phyloP scores from a whole-genome alignment of 2,113 vertebrate species.

The Oryzias melastigma region DNA sequence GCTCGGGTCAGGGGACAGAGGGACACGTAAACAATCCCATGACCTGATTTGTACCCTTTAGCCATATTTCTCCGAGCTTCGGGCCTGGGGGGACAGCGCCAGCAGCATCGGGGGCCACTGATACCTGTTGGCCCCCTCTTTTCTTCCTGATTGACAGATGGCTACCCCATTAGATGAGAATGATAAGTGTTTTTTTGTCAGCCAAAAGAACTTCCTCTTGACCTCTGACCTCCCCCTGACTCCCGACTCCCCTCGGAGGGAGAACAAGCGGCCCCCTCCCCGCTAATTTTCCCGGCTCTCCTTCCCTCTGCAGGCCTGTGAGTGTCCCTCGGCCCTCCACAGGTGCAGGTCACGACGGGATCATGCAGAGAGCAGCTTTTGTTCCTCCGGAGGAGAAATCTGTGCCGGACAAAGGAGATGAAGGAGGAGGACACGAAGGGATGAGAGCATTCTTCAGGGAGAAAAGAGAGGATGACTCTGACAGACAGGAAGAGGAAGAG shows the following conservation, averaged over 20 bases:
- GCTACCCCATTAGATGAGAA: conserved; percentile 91
- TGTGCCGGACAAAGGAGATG: neutral
- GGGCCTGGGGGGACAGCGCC: conserved; percentile 40
- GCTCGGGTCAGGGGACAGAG: conserved; percentile 18
- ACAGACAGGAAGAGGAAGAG: neutral
- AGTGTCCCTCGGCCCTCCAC: conserved; percentile 25
- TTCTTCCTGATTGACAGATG: conserved; percentile 88
- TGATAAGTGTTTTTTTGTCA: conserved; percentile 89
- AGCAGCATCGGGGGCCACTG: conserved; percentile 5
- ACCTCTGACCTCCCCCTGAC: conserved; percentile 87
- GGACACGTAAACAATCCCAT: conserved; percentile 61
- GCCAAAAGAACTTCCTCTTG: conserved; percentile 94
- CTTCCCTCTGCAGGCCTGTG: conserved; percentile 11
- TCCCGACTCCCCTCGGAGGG: conserved; percentile 86
- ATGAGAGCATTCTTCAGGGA: conserved; percentile 10
- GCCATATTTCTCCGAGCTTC: conserved; percentile 21
- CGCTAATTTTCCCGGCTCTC: conserved; percentile 1
- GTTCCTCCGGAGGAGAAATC: conserved; percentile 33
- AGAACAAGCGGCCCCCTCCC: conserved; percentile 72
- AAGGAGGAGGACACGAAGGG: conserved; percentile 10
- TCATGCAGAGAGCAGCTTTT: conserved; percentile 46
- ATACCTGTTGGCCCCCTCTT: conserved; percentile 69
- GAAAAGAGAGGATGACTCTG: conserved; percentile 3
- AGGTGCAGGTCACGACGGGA: conserved; percentile 47
- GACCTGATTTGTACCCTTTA: conserved; percentile 35